phyloP scores from a whole-genome alignment of 2,113 vertebrate genomes.

The Pteruthius melanotis region DNA sequence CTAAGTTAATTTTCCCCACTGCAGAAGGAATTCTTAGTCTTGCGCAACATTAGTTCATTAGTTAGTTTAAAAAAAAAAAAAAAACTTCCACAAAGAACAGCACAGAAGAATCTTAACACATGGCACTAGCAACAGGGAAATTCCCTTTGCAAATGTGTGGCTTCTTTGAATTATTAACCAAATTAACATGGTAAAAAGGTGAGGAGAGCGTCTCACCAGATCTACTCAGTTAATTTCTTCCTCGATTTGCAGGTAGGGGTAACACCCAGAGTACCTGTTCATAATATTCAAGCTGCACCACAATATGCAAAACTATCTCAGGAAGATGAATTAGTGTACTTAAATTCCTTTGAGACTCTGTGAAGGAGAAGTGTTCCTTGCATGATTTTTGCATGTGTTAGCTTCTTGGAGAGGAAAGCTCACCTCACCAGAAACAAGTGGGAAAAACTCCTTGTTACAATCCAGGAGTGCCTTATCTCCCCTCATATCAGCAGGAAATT shows the following conservation, averaged over 20 bases:
- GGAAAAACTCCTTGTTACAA: neutral
- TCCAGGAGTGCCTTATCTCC: neutral
- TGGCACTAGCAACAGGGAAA: neutral
- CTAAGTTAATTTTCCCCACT: neutral
- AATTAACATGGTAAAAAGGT: neutral
- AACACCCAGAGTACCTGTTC: neutral
- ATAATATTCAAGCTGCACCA: neutral
- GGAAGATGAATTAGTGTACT: neutral
- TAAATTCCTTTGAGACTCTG: neutral
- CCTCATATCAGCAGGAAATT: neutral
- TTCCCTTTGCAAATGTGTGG: neutral
- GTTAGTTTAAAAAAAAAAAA: neutral
- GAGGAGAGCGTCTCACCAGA: neutral
- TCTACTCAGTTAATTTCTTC: neutral
- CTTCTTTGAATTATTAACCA: conserved; percentile 25
- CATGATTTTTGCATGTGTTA: neutral
- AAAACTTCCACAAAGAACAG: neutral
- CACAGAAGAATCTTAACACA: neutral
- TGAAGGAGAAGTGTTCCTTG: neutral
- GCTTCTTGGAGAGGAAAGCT: neutral
- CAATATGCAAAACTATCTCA: neutral
- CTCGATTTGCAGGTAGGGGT: neutral
- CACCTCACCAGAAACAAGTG: neutral
- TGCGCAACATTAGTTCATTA: neutral
- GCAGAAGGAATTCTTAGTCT: neutral